phyloP scores from a whole-genome alignment of 1,140 invertebrate species.

The Daktulosphaira vitifoliae region DNA sequence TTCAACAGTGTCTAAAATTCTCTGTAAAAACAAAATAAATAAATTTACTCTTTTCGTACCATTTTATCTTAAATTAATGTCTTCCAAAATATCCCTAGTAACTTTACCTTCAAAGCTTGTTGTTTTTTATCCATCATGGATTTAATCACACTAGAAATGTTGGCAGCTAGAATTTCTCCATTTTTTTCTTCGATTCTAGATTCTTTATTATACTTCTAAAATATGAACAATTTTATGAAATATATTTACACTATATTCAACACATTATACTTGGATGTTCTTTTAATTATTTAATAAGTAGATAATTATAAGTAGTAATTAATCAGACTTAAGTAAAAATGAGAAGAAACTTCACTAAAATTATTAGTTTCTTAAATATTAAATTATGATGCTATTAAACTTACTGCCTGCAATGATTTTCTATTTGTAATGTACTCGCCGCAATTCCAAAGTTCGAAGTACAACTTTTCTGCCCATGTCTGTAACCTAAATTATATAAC shows the following conservation, averaged over 20 bases:
- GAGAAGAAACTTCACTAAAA: too few relatives aligned
- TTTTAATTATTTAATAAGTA: too few relatives aligned
- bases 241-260: background rate
- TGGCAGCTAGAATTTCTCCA: slow-evolving; percentile 7
- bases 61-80: too few relatives aligned
- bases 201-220: slow-evolving; percentile 25
- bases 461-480: slow-evolving; percentile 25
- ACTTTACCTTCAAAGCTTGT: slow-evolving; percentile 26
- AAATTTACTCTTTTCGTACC: too few relatives aligned
- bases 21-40: background rate
- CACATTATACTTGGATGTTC: too few relatives aligned
- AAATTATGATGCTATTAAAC: background rate
- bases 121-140: slow-evolving; percentile 33
- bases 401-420: slow-evolving; percentile 23
- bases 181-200: slow-evolving; percentile 9
- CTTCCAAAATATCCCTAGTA: too few relatives aligned
- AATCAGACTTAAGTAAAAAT: too few relatives aligned
- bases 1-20: slow-evolving; percentile 30
- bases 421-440: slow-evolving; percentile 24
- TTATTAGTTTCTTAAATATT: too few relatives aligned
- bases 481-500: slow-evolving; percentile 7
- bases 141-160: slow-evolving; percentile 25
- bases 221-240: background rate
- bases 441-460: slow-evolving; percentile 24
- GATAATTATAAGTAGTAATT: too few relatives aligned